A percentile compares a stretch with the other conserved stretches of the same genome.
phyloP scores from a whole-genome alignment of 64 coral and sea anemone species.

The Trachythela sp. region DNA sequence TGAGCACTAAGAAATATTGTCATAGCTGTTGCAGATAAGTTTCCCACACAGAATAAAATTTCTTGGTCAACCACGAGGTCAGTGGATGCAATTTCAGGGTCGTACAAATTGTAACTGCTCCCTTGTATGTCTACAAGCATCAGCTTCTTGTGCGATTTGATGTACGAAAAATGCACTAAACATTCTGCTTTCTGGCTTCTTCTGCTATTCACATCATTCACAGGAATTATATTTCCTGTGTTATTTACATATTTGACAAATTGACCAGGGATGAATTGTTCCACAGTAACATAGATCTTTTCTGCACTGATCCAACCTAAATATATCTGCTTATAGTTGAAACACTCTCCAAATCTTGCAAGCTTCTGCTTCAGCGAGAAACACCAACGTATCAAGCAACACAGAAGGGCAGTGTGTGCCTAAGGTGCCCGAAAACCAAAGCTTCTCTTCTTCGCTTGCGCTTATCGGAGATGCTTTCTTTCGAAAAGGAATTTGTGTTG shows the following conservation, averaged over 20 bases:
- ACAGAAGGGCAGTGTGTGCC: too few species aligned
- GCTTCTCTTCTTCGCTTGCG: too few species aligned
- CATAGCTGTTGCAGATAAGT: not conserved
- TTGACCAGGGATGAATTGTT: not conserved
- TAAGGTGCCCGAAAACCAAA: too few species aligned
- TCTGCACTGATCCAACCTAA: not conserved
- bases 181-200: not conserved
- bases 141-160: not conserved
- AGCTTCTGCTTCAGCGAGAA: not conserved
- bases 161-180: too few species aligned
- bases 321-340: not conserved
- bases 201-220: not conserved
- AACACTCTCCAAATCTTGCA: not conserved
- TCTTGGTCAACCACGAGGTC: not conserved
- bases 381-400: too few species aligned
- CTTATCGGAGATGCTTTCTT: too few species aligned
- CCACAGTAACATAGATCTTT: not conserved
- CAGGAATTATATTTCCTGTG: not conserved
- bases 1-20: not conserved
- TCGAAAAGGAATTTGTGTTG: too few species aligned
- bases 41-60: too few species aligned
- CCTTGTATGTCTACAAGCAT: conserved; percentile 6
- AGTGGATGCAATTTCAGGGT: not conserved
- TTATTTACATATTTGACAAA: not conserved
- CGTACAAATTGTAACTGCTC: not conserved